These are phyloP conservation scores for Anomalospiza imberbis DNA, from an alignment of 2,797 vertebrate genomes.

Conservation along the genomic window DNA sequence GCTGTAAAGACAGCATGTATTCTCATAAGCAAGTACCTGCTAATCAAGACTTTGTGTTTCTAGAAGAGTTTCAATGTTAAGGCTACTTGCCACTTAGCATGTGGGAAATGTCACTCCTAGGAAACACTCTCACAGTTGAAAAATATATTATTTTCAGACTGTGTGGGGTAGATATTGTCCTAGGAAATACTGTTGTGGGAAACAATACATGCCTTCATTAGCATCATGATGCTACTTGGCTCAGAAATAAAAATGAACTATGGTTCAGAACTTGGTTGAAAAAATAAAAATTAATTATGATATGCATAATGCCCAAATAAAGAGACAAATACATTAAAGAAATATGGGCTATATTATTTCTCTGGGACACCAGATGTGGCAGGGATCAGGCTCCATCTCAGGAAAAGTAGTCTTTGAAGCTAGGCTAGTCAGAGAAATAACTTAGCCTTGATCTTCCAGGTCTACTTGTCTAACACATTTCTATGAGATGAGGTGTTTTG, in stretches of 20 bases:
- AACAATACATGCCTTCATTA: neutral
- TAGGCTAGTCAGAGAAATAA: neutral
- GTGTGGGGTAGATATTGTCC: neutral
- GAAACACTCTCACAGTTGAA: neutral
- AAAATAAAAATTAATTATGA: neutral
- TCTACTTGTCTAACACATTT: neutral
- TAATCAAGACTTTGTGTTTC: neutral
- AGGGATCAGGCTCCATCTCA: neutral
- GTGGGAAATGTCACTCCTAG: neutral
- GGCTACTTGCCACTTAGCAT: neutral
- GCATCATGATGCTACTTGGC: neutral
- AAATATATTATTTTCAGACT: neutral
- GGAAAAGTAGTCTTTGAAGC: slow-evolving; percentile 4
- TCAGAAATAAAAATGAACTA: neutral
- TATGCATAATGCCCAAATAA: neutral
- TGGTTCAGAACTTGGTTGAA: neutral
- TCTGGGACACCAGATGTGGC: slow-evolving; percentile 7
- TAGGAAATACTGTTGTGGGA: neutral
- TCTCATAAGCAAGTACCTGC: neutral
- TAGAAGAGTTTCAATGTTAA: neutral
- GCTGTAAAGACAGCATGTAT: neutral
- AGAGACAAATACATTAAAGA: slow-evolving; percentile 10
- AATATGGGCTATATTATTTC: slow-evolving; percentile 19
- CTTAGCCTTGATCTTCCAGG: neutral
- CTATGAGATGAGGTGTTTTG: neutral